Conservation (phyloP, 1,140 invertebrate genomes). For the Tetranychus urticae region DNA sequence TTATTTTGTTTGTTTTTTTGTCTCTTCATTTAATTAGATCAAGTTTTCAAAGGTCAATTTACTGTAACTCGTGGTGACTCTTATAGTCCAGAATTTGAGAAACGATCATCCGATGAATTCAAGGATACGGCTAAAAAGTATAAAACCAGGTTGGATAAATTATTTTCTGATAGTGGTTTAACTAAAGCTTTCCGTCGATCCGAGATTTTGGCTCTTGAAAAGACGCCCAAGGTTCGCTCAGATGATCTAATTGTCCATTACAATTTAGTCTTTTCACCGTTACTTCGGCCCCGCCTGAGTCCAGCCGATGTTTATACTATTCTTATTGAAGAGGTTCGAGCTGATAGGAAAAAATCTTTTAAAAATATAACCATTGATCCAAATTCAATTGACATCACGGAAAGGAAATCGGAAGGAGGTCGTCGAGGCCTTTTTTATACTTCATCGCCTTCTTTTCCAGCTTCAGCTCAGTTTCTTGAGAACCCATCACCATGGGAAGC, state of each 20-base stretch:
- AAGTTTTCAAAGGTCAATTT: constrained; percentile 51
- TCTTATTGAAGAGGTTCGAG: constrained; percentile 27
- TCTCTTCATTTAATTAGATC: constrained; percentile 26
- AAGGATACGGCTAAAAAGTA: constrained; percentile 30
- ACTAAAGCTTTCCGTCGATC: constrained; percentile 7
- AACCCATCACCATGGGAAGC: constrained; percentile 11
- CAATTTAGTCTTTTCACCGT: constrained; percentile 38
- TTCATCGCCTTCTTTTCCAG: neutral
- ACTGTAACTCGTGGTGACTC: constrained; percentile 32
- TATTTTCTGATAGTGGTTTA: constrained; percentile 9
- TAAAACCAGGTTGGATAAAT: constrained; percentile 9
- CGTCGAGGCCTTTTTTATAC: neutral
- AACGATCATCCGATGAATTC: constrained; percentile 30
- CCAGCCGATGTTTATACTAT: constrained; percentile 29
- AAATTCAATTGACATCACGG: constrained; percentile 12
- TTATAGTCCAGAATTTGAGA: constrained; percentile 33
- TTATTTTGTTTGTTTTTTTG: neutral
- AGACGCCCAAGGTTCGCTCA: constrained; percentile 28
- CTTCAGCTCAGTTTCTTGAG: neutral
- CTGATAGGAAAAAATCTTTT: constrained; percentile 7
- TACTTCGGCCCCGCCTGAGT: constrained; percentile 24
- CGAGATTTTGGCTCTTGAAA: constrained; percentile 13
- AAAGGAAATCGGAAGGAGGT: neutral
- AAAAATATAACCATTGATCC: constrained; percentile 12
- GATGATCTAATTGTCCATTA: constrained; percentile 43